Conservation (phyloP, 2,888 invertebrate species). For the Ennomos erosarius region DNA sequence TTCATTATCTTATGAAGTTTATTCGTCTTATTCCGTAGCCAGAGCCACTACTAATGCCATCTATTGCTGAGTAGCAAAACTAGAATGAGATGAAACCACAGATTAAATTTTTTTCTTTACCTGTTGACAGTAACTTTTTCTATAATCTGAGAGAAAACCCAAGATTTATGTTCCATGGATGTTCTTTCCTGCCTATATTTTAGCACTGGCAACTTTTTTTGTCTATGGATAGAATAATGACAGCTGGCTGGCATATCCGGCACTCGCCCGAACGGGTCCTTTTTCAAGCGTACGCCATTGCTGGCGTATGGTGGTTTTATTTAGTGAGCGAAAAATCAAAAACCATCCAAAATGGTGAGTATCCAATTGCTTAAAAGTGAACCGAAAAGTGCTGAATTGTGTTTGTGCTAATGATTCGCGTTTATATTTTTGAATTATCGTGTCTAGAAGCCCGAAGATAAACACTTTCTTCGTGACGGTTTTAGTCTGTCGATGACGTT, state of each 20-base stretch:
- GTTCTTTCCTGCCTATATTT: no score
- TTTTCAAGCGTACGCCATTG: constrained; percentile 95
- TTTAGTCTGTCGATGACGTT: constrained; percentile 80
- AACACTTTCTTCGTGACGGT: constrained; percentile 57
- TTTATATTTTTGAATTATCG: constrained; percentile 65
- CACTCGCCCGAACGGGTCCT: constrained; percentile 80
- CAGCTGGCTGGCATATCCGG: constrained; percentile 65
- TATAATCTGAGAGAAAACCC: constrained; percentile 3
- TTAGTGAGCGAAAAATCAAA: constrained; percentile 90
- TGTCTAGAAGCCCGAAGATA: constrained; percentile 48
- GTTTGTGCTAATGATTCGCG: constrained; percentile 54
- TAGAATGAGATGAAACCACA: neutral
- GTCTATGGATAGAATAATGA: constrained; percentile 56
- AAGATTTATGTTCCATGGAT: neutral
- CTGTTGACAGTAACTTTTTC: neutral
- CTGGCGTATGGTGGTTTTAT: constrained; percentile 92
- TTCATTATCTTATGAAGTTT: no score
- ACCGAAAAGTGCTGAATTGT: constrained; percentile 58
- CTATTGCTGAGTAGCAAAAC: constrained; percentile 41
- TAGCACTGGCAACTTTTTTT: constrained; percentile 50
- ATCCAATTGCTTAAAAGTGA: constrained; percentile 63
- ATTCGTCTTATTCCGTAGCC: no score
- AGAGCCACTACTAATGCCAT: constrained; percentile 31
- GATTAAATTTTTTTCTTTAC: no score
- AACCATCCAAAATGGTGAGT: constrained; percentile 94